Conservation (phyloP, 2,888 invertebrate species). For the Tenthredo notha region DNA sequence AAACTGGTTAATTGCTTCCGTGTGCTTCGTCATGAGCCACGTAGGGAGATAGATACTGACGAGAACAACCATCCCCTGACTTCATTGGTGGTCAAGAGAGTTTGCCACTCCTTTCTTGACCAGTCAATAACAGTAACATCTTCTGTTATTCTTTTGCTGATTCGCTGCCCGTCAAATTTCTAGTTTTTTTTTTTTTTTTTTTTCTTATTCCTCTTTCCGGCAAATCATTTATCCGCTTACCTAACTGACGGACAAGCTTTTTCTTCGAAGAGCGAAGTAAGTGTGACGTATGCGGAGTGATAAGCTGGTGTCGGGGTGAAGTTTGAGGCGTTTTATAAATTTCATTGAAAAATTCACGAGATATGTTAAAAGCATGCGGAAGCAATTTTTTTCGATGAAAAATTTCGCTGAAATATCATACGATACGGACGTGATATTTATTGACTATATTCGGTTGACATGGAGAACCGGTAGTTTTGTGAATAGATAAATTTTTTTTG, state of each 20-base stretch:
- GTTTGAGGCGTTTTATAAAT: background rate
- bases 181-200: background rate
- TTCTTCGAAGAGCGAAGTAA: background rate
- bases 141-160: background rate
- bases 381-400: background rate
- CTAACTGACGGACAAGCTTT: background rate
- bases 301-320: slow-evolving; percentile 3
- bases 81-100: slow-evolving; percentile 16
- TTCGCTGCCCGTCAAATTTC: background rate
- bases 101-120: slow-evolving; percentile 7
- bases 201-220: background rate
- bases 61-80: background rate
- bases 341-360: slow-evolving; percentile 14
- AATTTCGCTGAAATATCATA: background rate
- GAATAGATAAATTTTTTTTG: background rate
- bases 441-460: background rate
- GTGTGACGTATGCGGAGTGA: background rate
- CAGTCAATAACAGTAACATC: background rate
- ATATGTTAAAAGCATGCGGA: background rate
- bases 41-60: background rate
- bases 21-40: background rate
- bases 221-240: background rate
- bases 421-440: background rate
- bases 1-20: slow-evolving; percentile 43
- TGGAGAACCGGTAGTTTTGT: background rate